phyloP scores from a whole-genome alignment of 2,888 invertebrate species.

The Pollenia griseotomentosa region DNA sequence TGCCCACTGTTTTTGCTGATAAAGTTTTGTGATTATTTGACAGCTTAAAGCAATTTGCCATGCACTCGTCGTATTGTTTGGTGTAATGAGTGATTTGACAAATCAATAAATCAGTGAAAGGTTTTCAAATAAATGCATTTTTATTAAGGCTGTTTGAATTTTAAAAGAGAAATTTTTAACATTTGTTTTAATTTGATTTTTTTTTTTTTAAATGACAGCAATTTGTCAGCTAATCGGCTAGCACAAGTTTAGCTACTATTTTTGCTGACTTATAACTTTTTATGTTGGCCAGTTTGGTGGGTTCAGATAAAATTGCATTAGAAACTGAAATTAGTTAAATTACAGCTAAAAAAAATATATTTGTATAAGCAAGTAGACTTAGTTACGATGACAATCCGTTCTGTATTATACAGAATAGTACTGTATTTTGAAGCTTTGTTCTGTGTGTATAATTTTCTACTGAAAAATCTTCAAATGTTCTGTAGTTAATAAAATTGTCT shows the following conservation, averaged over 20 bases:
- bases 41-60: constrained; percentile 48
- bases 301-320: no score
- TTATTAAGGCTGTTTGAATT: not conserved
- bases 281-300: no score
- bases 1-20: constrained; percentile 37
- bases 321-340: no score
- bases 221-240: not conserved
- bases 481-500: no score
- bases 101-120: constrained; percentile 51
- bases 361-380: no score
- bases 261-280: not conserved
- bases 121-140: constrained; percentile 15
- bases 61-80: constrained; percentile 18
- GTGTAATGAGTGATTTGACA: constrained; percentile 42
- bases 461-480: no score
- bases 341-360: no score
- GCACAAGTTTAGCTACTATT: not conserved
- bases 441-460: no score
- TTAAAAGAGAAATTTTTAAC: constrained; percentile 44
- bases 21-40: constrained; percentile 41
- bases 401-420: no score
- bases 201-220: constrained; percentile 13
- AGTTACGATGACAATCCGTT: no score
- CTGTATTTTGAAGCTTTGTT: no score
- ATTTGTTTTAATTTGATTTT: not conserved